Conservation (phyloP, 2,797 vertebrate species). For the Carduelis carduelis region DNA sequence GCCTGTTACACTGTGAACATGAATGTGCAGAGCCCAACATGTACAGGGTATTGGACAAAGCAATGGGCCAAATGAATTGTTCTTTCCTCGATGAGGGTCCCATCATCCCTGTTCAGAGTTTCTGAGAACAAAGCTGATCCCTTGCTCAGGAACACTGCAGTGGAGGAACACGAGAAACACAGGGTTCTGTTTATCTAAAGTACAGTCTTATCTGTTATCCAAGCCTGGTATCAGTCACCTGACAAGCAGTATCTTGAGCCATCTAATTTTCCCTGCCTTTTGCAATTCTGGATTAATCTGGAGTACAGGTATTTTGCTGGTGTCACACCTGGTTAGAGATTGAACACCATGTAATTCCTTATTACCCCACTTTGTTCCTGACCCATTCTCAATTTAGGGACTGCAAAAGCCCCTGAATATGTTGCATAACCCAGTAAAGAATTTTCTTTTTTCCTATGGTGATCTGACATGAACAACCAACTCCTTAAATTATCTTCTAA, state of each 20-base stretch:
- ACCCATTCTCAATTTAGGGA: not conserved
- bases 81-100: not conserved
- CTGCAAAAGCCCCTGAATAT: not conserved
- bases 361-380: not conserved
- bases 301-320: not conserved
- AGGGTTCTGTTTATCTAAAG: not conserved
- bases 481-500: not conserved
- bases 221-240: not conserved
- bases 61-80: not conserved
- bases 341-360: not conserved
- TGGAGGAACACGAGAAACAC: not conserved
- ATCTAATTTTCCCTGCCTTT: not conserved
- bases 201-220: not conserved
- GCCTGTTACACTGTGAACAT: not conserved
- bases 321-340: not conserved
- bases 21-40: not conserved
- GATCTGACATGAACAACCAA: not conserved
- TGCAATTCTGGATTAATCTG: not conserved
- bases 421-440: not conserved
- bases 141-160: not conserved
- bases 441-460: not conserved
- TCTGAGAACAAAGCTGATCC: not conserved
- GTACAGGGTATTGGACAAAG: not conserved
- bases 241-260: not conserved
- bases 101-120: not conserved